phyloP scores from a whole-genome alignment of 2,888 invertebrate genomes.

The Andrena marginata region DNA sequence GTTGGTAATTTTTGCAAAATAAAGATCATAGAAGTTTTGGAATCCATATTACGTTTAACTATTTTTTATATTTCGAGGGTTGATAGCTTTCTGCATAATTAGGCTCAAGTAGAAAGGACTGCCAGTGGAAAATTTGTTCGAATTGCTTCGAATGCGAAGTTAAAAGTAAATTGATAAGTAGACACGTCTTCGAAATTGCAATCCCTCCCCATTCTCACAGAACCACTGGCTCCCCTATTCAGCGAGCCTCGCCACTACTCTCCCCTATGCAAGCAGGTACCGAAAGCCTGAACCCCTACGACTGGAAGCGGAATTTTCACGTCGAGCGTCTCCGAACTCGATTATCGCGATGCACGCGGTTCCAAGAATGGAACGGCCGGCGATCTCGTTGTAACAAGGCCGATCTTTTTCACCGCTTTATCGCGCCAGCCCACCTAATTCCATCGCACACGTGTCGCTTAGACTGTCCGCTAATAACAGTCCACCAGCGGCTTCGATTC shows the following conservation, averaged over 20 bases:
- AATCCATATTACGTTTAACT: no score
- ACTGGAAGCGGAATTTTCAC: not conserved
- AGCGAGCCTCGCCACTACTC: not conserved
- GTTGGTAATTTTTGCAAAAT: no score
- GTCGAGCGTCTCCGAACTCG: not conserved
- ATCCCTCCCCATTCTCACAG: not conserved
- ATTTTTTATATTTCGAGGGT: no score
- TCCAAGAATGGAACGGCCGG: not conserved
- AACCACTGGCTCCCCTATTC: not conserved
- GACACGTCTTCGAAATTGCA: not conserved
- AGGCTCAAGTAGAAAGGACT: no score
- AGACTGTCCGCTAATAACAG: constrained; percentile 24
- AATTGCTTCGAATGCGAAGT: no score
- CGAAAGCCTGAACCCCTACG: not conserved
- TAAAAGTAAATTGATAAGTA: no score
- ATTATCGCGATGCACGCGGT: not conserved
- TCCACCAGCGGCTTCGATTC: constrained; percentile 22
- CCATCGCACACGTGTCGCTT: not conserved
- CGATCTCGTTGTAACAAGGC: not conserved
- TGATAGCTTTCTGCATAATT: no score
- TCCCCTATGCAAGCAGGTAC: constrained; percentile 3
- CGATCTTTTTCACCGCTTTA: constrained; percentile 18
- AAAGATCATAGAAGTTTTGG: no score
- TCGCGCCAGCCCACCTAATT: constrained; percentile 10
- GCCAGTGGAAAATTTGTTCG: no score